phyloP scores from a whole-genome alignment of 2,888 invertebrate species.

The Apeira syringaria region DNA sequence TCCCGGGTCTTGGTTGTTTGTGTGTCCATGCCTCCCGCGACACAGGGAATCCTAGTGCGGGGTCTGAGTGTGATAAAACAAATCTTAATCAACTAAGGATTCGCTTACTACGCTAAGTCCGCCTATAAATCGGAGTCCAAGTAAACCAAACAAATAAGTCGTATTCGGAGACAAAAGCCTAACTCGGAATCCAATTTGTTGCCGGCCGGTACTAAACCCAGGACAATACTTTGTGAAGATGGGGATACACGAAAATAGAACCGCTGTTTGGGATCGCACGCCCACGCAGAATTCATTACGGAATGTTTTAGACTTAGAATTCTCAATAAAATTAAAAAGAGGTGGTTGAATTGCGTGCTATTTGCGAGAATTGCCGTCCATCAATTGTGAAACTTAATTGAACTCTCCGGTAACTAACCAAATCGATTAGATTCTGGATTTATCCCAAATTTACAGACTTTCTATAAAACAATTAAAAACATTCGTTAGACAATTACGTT shows the following conservation, averaged over 20 bases:
- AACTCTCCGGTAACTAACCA: no score
- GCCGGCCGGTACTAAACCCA: slow-evolving; percentile 7
- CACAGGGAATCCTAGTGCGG: no score
- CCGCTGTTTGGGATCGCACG: slow-evolving; percentile 8
- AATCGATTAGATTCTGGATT: no score
- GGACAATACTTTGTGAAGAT: slow-evolving; percentile 14
- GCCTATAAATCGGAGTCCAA: not conserved
- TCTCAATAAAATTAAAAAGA: slow-evolving; percentile 1
- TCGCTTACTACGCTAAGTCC: not conserved
- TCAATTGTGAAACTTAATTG: no score
- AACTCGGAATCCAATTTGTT: slow-evolving; percentile 12
- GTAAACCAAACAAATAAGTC: slow-evolving; percentile 8
- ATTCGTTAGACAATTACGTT: no score
- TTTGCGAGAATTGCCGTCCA: no score
- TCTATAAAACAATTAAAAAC: no score
- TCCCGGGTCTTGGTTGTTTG: no score
- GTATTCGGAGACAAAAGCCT: slow-evolving; percentile 3
- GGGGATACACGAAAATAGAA: slow-evolving; percentile 11
- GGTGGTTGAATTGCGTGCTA: no score
- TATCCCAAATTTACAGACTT: no score
- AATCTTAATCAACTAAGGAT: not conserved
- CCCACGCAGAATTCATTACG: slow-evolving; percentile 5
- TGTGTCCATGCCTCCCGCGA: no score
- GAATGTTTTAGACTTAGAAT: slow-evolving; percentile 5
- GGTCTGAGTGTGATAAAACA: no score